Conservation (phyloP, 53 echinoderm and acorn worm species). For the Pentamera pediparva region DNA sequence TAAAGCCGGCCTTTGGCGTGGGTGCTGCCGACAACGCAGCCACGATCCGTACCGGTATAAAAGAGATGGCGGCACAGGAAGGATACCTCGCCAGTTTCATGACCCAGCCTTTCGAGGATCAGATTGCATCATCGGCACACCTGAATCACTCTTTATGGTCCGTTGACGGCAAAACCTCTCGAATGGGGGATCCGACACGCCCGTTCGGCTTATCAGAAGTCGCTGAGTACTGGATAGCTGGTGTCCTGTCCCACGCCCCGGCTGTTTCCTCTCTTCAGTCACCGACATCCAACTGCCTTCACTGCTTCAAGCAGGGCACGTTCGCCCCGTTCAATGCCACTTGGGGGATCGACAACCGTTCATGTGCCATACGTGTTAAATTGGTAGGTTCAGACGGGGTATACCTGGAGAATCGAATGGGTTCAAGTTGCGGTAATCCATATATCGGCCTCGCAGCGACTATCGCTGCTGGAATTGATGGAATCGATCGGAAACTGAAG, state of each 20-base stretch:
- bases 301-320: conserved; percentile 23
- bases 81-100: conserved; percentile 59
- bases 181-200: conserved; percentile 26
- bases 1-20: conserved; percentile 54
- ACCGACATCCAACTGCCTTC: conserved; percentile 44
- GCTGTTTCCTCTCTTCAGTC: conserved; percentile 37
- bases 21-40: conserved; percentile 45
- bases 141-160: conserved; percentile 64
- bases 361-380: conserved; percentile 33
- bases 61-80: conserved; percentile 46
- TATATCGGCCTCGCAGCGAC: conserved; percentile 54
- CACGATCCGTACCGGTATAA: conserved; percentile 46
- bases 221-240: conserved; percentile 51
- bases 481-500: conserved; percentile 39
- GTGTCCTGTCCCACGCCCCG: conserved; percentile 49
- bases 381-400: conserved; percentile 32
- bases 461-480: conserved; percentile 59
- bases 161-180: conserved; percentile 29
- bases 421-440: conserved; percentile 54
- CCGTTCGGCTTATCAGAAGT: conserved; percentile 30
- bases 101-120: conserved; percentile 49
- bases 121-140: conserved; percentile 32
- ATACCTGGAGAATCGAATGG: conserved; percentile 56
- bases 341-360: conserved; percentile 61
- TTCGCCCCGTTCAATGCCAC: conserved; percentile 50